Evolutionary conservation across 2,888 invertebrate species (phyloP).

Genomic region (Xanthorhoe designata): DNA sequence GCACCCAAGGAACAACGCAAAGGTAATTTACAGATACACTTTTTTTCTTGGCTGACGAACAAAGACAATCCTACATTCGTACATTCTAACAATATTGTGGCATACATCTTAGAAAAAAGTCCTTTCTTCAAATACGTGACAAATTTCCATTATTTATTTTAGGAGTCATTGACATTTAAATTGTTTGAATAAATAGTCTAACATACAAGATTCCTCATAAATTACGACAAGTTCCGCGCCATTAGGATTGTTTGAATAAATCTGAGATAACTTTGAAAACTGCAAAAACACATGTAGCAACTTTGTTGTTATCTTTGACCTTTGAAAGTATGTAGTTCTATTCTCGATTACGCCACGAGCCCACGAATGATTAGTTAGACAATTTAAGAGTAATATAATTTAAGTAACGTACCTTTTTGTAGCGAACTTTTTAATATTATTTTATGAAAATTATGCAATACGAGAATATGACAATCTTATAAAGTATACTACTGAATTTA

Average conservation of each 20-base stretch:
- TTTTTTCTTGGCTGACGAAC: neutral
- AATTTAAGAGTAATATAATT: neutral
- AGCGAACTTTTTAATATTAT: neutral
- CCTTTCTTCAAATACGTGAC: neutral
- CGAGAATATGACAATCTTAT: neutral
- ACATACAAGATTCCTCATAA: conserved; percentile 4
- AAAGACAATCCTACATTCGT: neutral
- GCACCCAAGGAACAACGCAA: conserved; percentile 77
- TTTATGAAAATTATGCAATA: neutral
- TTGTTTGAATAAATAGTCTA: conserved; percentile 10
- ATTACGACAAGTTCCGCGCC: conserved; percentile 5
- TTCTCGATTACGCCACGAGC: conserved; percentile 11
- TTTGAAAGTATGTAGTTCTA: conserved; percentile 12
- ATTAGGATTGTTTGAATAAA: conserved; percentile 22
- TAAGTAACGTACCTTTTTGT: neutral
- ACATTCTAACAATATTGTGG: neutral
- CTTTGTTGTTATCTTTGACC: conserved; percentile 26
- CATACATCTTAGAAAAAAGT: too few species aligned
- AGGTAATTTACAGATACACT: conserved; percentile 53
- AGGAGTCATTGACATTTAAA: conserved; percentile 4
- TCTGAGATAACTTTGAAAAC: conserved; percentile 18
- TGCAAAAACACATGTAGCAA: conserved; percentile 12
- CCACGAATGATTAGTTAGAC: conserved; percentile 19
- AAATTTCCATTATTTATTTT: neutral
- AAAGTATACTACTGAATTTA: neutral